Conservation (phyloP, 2,113 vertebrate genomes). For the Misgurnus anguillicaudatus region DNA sequence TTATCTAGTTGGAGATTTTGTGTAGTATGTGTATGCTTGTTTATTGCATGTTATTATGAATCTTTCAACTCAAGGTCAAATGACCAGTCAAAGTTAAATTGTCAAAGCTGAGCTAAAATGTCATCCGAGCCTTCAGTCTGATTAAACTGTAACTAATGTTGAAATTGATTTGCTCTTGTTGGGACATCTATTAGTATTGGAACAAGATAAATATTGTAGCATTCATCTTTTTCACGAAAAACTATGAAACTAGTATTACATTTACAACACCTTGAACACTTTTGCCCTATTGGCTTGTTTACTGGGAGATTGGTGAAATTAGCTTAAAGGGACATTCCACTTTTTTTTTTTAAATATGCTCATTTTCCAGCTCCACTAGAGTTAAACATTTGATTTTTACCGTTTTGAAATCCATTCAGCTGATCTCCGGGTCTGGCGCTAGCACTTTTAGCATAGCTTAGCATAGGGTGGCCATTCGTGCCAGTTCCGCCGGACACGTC, state of each 20-base stretch:
- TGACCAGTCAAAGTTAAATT: constrained; percentile 24
- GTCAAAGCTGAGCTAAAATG: not conserved
- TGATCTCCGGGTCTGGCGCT: too few species aligned
- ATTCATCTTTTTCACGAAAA: not conserved
- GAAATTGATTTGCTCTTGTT: not conserved
- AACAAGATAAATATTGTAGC: not conserved
- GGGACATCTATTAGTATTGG: not conserved
- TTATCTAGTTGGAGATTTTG: constrained; percentile 1
- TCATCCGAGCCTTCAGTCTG: not conserved
- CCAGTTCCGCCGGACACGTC: too few species aligned
- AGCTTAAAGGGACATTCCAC: too few species aligned
- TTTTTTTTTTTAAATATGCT: too few species aligned
- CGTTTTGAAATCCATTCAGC: too few species aligned
- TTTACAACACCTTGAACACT: too few species aligned
- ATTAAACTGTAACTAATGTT: not conserved
- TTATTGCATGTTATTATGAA: constrained; percentile 18
- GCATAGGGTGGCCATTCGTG: too few species aligned
- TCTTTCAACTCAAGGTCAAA: not conserved
- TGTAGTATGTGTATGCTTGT: not conserved
- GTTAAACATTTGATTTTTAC: too few species aligned
- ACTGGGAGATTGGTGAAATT: too few species aligned
- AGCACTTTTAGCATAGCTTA: too few species aligned
- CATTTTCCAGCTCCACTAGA: too few species aligned
- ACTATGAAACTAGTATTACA: not conserved
- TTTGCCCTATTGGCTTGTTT: too few species aligned